A percentile compares a stretch with the other conserved stretches of the same genome.
Conservation (phyloP, 2,797 vertebrate species). For the Acipenser transmontanus region DNA sequence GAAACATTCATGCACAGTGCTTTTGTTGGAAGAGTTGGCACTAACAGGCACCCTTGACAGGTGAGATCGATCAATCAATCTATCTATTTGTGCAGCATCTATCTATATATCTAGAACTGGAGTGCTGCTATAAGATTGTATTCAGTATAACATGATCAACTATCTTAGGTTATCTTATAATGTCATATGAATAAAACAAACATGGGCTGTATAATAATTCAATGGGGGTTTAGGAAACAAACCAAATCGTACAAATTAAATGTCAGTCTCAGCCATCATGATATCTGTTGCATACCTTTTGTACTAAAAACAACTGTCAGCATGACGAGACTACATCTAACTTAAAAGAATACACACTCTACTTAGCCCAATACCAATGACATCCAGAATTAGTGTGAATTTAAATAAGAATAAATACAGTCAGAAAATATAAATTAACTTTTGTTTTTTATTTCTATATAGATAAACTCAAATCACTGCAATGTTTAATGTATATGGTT, state of each 20-base stretch:
- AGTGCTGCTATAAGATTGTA: too few relatives aligned
- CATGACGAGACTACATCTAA: constrained; percentile 29
- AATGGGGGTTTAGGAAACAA: background rate
- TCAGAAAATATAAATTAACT: constrained; percentile 28
- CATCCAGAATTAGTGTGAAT: constrained; percentile 38
- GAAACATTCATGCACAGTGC: too few relatives aligned
- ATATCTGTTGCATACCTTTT: constrained; percentile 60
- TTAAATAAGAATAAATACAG: constrained; percentile 40
- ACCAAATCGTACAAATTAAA: background rate
- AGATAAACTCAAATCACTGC: too few relatives aligned
- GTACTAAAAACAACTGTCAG: constrained; percentile 6
- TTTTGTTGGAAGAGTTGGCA: too few relatives aligned
- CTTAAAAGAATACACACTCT: constrained; percentile 42
- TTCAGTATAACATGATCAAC: background rate
- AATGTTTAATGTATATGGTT: too few relatives aligned
- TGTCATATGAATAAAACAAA: background rate
- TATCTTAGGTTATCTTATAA: background rate
- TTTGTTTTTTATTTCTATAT: too few relatives aligned
- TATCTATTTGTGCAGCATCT: background rate
- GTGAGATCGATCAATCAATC: background rate
- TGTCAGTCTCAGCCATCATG: background rate
- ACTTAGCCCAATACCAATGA: constrained; percentile 31
- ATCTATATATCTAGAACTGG: background rate
- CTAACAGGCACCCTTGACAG: too few relatives aligned
- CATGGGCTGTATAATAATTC: background rate